Conservation (phyloP, 2,113 vertebrate genomes). For the Numenius arquata region DNA sequence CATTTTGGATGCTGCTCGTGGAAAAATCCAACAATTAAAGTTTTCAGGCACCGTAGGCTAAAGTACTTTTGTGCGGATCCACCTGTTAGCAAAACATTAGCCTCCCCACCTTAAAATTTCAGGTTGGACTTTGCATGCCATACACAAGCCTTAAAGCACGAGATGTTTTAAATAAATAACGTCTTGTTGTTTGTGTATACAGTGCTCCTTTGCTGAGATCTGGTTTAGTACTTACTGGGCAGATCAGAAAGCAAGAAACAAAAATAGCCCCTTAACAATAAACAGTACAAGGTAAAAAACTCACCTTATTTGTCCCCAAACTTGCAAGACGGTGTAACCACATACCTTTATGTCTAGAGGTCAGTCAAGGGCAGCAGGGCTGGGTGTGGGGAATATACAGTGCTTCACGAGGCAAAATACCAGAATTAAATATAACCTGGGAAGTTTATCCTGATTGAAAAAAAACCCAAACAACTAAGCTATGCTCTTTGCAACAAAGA, state of each 20-base stretch:
- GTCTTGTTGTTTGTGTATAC: conserved; percentile 49
- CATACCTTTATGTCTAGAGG: conserved; percentile 42
- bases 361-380: conserved; percentile 43
- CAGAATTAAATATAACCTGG: neutral
- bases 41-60: neutral
- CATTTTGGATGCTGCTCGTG: neutral
- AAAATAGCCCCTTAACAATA: neutral
- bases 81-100: neutral
- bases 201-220: neutral
- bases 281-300: conserved; percentile 22
- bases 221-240: neutral
- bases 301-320: conserved; percentile 58
- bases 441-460: neutral
- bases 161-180: conserved; percentile 60
- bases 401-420: neutral
- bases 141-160: conserved; percentile 15
- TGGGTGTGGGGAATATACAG: neutral
- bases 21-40: neutral
- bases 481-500: neutral
- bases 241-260: conserved; percentile 9
- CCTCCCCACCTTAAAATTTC: conserved; percentile 35
- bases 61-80: neutral
- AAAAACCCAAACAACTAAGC: no score
- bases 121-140: conserved; percentile 23
- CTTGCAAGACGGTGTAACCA: neutral